phyloP scores from a whole-genome alignment of 92 coral and sea anemone genomes.

The Porites cylindrica region DNA sequence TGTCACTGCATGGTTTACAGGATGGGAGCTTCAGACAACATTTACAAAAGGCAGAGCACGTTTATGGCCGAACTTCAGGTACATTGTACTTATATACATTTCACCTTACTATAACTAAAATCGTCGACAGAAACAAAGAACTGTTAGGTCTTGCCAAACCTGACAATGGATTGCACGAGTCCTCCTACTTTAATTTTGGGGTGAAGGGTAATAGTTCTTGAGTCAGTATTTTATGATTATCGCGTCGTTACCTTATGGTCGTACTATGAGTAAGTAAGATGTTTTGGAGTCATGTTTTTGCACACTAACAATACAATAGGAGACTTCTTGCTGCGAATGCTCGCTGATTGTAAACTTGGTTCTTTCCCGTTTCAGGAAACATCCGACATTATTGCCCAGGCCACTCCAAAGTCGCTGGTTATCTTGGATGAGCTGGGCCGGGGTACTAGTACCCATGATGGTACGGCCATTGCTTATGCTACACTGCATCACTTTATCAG shows the following conservation, averaged over 20 bases:
- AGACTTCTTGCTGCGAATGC: neutral
- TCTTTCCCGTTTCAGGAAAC: constrained; percentile 70
- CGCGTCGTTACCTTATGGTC: too few species aligned
- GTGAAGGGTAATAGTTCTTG: too few species aligned
- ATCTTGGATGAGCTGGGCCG: constrained; percentile 94
- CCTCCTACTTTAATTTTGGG: too few species aligned
- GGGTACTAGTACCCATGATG: constrained; percentile 96
- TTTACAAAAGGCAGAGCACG: constrained; percentile 88
- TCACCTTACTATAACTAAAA: too few species aligned
- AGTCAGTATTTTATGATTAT: too few species aligned
- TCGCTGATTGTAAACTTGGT: neutral
- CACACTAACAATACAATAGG: too few species aligned
- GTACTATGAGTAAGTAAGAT: too few species aligned
- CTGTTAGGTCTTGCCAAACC: too few species aligned
- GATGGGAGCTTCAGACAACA: constrained; percentile 93
- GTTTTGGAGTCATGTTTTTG: too few species aligned
- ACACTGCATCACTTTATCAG: constrained; percentile 77
- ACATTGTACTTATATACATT: too few species aligned
- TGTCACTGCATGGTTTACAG: constrained; percentile 23
- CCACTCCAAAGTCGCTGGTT: constrained; percentile 87
- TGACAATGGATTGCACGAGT: too few species aligned
- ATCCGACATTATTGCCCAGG: constrained; percentile 85
- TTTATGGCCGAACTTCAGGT: constrained; percentile 95
- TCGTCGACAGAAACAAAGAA: too few species aligned
- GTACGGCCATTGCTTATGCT: constrained; percentile 91